phyloP scores from a whole-genome alignment of 2,113 vertebrate species.

The Tragelaphus buxtoni region DNA sequence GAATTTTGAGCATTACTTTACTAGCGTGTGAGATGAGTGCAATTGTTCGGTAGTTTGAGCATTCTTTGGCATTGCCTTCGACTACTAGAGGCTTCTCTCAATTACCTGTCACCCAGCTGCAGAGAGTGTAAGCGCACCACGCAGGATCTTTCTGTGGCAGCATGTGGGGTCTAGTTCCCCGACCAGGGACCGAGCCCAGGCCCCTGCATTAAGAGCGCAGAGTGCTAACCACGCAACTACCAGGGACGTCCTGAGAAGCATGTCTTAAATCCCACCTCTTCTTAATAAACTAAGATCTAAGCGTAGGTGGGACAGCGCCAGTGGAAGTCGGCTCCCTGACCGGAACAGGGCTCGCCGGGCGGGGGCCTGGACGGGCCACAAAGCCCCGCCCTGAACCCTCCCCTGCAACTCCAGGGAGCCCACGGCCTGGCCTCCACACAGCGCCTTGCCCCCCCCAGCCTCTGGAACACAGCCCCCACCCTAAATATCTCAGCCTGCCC shows the following conservation, averaged over 20 bases:
- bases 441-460: neutral
- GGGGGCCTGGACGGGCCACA: rapidly evolving
- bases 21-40: too few species aligned
- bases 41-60: too few species aligned
- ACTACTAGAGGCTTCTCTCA: neutral
- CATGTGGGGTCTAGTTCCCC: neutral
- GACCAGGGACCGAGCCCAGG: neutral
- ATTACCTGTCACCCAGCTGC: neutral
- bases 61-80: too few species aligned
- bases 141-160: neutral
- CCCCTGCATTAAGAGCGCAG: neutral
- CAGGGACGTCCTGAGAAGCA: neutral
- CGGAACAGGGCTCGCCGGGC: rapidly evolving
- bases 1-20: too few species aligned
- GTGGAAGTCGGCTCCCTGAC: neutral
- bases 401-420: neutral
- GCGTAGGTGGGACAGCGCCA: rapidly evolving
- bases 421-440: neutral
- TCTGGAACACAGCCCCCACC: neutral
- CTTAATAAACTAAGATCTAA: neutral
- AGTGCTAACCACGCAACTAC: neutral
- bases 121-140: rapidly evolving
- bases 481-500: neutral
- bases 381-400: rapidly evolving
- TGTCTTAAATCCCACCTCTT: neutral